phyloP scores from a whole-genome alignment of 2,113 vertebrate species.

The Meriones unguiculatus region DNA sequence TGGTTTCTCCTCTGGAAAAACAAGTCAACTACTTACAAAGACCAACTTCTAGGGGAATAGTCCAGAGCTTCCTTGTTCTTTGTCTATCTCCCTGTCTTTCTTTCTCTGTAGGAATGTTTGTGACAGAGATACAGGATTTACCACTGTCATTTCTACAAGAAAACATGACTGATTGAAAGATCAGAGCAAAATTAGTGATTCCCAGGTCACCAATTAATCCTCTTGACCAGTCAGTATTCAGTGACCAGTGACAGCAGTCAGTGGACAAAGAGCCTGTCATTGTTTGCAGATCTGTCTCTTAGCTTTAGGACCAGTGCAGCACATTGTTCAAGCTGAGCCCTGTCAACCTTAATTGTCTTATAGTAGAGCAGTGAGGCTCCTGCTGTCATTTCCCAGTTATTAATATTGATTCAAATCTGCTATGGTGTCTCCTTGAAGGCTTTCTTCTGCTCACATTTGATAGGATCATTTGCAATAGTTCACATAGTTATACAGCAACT shows the following conservation, averaged over 20 bases:
- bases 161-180: slow-evolving; percentile 50
- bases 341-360: slow-evolving; percentile 65
- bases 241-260: neutral
- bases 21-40: slow-evolving; percentile 30
- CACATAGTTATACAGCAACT: neutral
- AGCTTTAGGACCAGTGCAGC: slow-evolving; percentile 59
- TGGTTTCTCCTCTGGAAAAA: slow-evolving; percentile 46
- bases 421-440: slow-evolving; percentile 40
- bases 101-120: neutral
- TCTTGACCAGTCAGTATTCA: neutral
- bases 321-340: slow-evolving; percentile 56
- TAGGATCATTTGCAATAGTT: slow-evolving; percentile 38
- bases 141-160: slow-evolving; percentile 31
- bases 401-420: slow-evolving; percentile 66
- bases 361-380: neutral
- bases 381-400: slow-evolving; percentile 63
- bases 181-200: slow-evolving; percentile 55
- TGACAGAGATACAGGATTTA: neutral
- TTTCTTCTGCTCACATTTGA: slow-evolving; percentile 27
- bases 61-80: neutral
- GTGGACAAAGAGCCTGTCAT: neutral
- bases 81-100: neutral
- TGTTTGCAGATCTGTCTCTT: slow-evolving; percentile 64
- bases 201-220: slow-evolving; percentile 43
- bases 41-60: slow-evolving; percentile 23